phyloP scores from a whole-genome alignment of 1,140 invertebrate species.

The Cydia fagiglandana region DNA sequence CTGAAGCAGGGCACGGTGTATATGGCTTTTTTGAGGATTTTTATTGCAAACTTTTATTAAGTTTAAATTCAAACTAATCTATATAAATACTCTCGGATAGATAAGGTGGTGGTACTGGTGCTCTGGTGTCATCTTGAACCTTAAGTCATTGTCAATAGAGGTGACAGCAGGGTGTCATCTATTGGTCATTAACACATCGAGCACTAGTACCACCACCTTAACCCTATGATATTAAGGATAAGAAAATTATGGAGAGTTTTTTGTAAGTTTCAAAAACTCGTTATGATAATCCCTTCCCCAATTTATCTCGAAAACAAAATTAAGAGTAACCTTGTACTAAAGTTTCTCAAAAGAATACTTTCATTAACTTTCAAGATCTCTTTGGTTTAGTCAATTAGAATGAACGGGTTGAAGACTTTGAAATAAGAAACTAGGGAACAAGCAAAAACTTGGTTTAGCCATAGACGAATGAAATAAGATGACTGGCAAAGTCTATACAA shows the following conservation, averaged over 20 bases:
- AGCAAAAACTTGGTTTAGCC: neutral
- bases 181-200: no score
- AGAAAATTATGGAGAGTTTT: no score
- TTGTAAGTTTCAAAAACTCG: neutral
- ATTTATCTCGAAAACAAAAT: neutral
- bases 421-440: constrained; percentile 14
- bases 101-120: no score
- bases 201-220: no score
- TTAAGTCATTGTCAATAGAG: no score
- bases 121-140: no score
- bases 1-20: neutral
- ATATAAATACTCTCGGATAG: no score
- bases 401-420: neutral
- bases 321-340: neutral
- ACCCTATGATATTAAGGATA: no score
- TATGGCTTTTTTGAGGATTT: neutral
- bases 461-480: no score
- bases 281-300: neutral
- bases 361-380: neutral
- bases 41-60: no score
- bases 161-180: no score
- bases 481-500: no score
- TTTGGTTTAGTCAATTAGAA: constrained; percentile 25
- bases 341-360: constrained; percentile 3
- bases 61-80: neutral